Base-by-base conservation (phyloP, 53 echinoderm and acorn worm genomes). In the Henricia sp. region DNA sequence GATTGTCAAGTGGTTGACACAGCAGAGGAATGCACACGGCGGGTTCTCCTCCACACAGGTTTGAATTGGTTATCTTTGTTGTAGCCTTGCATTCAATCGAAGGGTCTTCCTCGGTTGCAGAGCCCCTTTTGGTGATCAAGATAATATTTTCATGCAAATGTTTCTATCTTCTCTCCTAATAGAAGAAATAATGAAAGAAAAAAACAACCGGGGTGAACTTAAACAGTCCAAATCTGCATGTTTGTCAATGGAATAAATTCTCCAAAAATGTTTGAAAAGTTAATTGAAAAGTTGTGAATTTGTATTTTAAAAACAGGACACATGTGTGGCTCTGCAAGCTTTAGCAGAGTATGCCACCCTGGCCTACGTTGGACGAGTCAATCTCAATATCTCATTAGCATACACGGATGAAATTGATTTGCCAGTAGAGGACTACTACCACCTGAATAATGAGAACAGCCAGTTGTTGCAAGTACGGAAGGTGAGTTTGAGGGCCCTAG, bases 21-120 rank as follows among this genome's bases (percentile, higher is more conserved):
- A 89, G 62, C 95, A 99, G 80, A 89, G 99, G 72, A 99, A 99
- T 35, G 90, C 99, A 1, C 74, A 95, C 46, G 99, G 99, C 21
- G 99, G 99, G n/a, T 99, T 99, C 70, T 91, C 94, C 36, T 95
- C 95, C 38, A 99, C 95, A 11, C 99, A 99, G 93, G 99, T 95
- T 16, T 24, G 39, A 16, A 23, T 6, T 66, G 66, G n/a, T n/a
- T n/a, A n/a, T n/a, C n/a, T n/a, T n/a, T n/a, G n/a, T n/a, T n/a
- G n/a, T n/a, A n/a, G n/a, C n/a, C n/a, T n/a, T n/a, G n/a, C 55
- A 55, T 55, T 55, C 20, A n/a, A 55, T 5, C 10, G 5, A 4
- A 4, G 55, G 55, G 23, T 24, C 17, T 48, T 9, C 9, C 9
- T 48, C 9, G 9, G 48, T 9, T 48, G 9, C n/a, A n/a, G n/a